These are phyloP conservation scores for Pelodiscus sinensis DNA, from an alignment of 2,113 vertebrate genomes.

Conservation along the genomic window DNA sequence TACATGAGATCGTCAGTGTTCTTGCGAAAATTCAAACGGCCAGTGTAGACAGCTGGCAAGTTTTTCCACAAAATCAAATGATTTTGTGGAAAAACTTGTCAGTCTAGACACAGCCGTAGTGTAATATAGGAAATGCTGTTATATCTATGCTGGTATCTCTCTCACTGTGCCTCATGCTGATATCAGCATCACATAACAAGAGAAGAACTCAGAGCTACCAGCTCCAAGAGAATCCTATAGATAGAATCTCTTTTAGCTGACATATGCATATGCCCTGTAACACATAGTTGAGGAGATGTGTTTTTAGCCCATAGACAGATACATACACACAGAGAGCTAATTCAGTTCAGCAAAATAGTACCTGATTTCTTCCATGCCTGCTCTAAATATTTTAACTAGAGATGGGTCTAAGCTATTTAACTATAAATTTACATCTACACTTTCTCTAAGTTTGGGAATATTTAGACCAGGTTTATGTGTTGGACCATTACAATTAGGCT, in stretches of 20 bases:
- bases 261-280: neutral
- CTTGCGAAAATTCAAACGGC: too few species aligned
- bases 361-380: neutral
- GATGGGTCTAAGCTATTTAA: neutral
- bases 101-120: too few species aligned
- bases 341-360: neutral
- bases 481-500: neutral
- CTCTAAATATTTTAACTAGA: neutral
- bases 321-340: neutral
- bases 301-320: neutral
- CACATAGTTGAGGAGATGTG: neutral
- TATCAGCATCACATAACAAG: neutral
- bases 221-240: neutral
- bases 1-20: too few species aligned
- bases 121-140: accelerated
- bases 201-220: neutral
- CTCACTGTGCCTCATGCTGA: neutral
- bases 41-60: too few species aligned
- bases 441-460: neutral
- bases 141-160: neutral
- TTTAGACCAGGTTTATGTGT: neutral
- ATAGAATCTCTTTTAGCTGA: neutral
- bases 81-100: too few species aligned
- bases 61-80: too few species aligned
- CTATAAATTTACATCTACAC: accelerated